Evolutionary conservation across 1,140 invertebrate genomes (phyloP).

Genomic region (Bombus superbus): DNA sequence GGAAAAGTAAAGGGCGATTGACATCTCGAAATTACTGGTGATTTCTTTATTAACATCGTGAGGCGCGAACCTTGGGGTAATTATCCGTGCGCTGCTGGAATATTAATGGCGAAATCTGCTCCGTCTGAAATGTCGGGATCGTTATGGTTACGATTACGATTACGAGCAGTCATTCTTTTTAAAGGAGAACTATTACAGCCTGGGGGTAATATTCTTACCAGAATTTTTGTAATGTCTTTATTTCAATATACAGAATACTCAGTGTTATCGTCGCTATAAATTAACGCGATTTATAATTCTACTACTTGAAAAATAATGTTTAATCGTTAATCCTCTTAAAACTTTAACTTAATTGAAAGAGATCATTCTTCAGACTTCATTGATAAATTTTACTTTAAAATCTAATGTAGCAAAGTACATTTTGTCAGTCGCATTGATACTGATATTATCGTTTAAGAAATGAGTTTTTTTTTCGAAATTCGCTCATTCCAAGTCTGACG

Average conservation of each 20-base stretch:
- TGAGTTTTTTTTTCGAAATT: not conserved
- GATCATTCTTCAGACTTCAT: too few relatives aligned
- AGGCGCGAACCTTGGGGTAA: conserved; percentile 16
- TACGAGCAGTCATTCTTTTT: conserved; percentile 59
- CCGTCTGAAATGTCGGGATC: conserved; percentile 44
- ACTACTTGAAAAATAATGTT: not conserved
- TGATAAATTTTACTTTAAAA: too few relatives aligned
- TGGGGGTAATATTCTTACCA: conserved; percentile 44
- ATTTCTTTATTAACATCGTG: conserved; percentile 65
- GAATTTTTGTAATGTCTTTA: conserved; percentile 5
- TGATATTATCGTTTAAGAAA: too few relatives aligned
- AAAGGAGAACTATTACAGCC: conserved; percentile 51
- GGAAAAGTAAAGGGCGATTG: conserved; percentile 41
- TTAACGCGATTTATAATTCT: not conserved
- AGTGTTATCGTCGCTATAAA: not conserved
- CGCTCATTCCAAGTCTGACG: not conserved
- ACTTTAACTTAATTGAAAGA: too few relatives aligned
- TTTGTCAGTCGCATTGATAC: not conserved
- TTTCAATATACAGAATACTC: not conserved
- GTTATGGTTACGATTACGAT: conserved; percentile 67
- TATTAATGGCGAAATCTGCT: conserved; percentile 62
- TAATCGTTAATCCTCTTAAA: not conserved
- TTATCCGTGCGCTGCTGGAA: conserved; percentile 46
- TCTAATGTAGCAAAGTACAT: too few relatives aligned
- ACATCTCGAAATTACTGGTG: conserved; percentile 51